These are phyloP conservation scores for Cecropterus lyciades DNA, from an alignment of 1,140 invertebrate genomes.

Conservation along the genomic window DNA sequence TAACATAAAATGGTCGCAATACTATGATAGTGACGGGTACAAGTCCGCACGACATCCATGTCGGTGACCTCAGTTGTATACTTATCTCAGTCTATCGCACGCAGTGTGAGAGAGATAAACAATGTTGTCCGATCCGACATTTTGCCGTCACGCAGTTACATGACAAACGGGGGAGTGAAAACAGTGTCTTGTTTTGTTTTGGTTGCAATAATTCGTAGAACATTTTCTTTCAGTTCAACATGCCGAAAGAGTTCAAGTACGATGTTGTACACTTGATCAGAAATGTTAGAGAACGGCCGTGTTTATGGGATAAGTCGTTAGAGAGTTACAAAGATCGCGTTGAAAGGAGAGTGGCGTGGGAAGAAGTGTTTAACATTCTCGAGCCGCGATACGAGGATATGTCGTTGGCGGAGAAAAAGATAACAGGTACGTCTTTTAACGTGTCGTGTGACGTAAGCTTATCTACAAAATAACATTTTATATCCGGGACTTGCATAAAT, in stretches of 20 bases:
- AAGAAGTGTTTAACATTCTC: constrained; percentile 64
- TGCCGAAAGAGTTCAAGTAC: constrained; percentile 70
- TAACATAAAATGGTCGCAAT: neutral
- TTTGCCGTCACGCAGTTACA: constrained; percentile 59
- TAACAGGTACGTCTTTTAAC: constrained; percentile 46
- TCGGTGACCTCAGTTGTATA: constrained; percentile 58
- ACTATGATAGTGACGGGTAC: constrained; percentile 36
- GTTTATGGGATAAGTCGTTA: constrained; percentile 70
- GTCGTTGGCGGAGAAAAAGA: constrained; percentile 57
- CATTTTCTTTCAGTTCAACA: constrained; percentile 34
- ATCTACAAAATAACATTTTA: neutral
- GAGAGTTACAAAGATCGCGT: constrained; percentile 71
- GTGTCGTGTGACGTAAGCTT: neutral
- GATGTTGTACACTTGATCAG: constrained; percentile 63
- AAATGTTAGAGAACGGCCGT: constrained; percentile 58
- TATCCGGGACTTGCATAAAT: too few relatives aligned
- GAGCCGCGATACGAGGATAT: constrained; percentile 65
- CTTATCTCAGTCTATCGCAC: constrained; percentile 41
- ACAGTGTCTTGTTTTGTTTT: constrained; percentile 45
- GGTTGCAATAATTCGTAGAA: constrained; percentile 27
- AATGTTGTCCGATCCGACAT: constrained; percentile 60
- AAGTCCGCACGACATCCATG: constrained; percentile 46
- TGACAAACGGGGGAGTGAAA: constrained; percentile 49
- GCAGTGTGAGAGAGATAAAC: constrained; percentile 45
- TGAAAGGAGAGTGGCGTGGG: constrained; percentile 68